Evolutionary conservation across 2,888 invertebrate species (phyloP), one percentile per base, ranked within the genome.

Genomic region (Cephus nigrinus): DNA sequence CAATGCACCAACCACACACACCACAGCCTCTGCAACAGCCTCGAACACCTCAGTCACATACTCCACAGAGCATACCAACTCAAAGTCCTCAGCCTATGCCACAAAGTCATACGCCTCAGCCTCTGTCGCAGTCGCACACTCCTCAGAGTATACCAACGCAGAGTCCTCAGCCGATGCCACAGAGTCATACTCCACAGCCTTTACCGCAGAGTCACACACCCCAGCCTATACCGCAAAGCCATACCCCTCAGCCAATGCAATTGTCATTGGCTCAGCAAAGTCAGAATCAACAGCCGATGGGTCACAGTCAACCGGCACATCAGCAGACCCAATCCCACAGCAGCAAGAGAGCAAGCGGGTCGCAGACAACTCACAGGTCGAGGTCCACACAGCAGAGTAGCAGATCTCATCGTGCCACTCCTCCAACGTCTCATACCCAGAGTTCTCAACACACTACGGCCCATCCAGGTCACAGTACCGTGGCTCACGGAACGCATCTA

Each of bases 21-120:
- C 92, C 90, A 32, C 89, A 91, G 76, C 85, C 89, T 32, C 83
- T 90, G 72, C 91, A 92, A 69, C 92, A 92, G 78, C 90, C 92
- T 11, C 88, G 90, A 76, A 92, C 91, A 74, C 93, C 93, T 4
- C 92, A 93, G 69, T 92, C 93, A 4, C 90, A 90, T 69, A 87
- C 89, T 1, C 87, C 90, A 1, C 90, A 90, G 75, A 89, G 86
- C 75, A 86, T 90, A 76, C 86, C 88, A 12, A 90, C 88, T 0
- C 90, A 89, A 30, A 89, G 89, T 75, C 90, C 91, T 0, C 91
- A 90, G 68, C 91, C 91, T 11, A 92, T 93, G 86, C 92, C 93
- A 1, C 92, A 93, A 79, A 92, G 91, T 88, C 81, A 86, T 32
- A 83, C 86, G 30, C 85, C 89, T 74, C 87, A 90, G 78, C 87